A percentile compares a stretch with the other conserved stretches of the same genome.
phyloP scores from a whole-genome alignment of 2,797 vertebrate genomes.

The Leontocebus nigricollis region DNA sequence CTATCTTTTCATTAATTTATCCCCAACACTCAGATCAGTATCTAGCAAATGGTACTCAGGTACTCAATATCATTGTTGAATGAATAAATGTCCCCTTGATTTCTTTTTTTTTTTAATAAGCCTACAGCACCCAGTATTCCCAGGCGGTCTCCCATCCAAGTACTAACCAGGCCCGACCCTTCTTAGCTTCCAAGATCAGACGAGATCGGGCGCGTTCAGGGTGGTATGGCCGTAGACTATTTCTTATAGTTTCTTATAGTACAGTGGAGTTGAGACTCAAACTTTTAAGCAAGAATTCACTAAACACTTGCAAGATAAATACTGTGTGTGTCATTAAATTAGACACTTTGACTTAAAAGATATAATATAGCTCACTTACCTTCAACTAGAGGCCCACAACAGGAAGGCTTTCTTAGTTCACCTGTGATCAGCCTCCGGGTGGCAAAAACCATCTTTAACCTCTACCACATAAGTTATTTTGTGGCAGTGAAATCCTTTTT shows the following conservation, averaged over 20 bases:
- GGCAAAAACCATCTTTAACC: constrained; percentile 33
- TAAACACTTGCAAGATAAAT: constrained; percentile 22
- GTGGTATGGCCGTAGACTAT: too few species aligned
- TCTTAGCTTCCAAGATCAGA: too few species aligned
- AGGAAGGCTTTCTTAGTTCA: neutral
- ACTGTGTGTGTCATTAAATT: neutral
- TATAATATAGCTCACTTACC: neutral
- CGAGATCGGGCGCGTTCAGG: too few species aligned
- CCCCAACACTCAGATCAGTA: neutral
- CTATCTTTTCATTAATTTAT: neutral
- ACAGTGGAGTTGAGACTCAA: neutral
- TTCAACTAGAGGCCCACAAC: neutral
- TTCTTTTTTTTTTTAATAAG: too few species aligned
- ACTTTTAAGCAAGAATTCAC: constrained; percentile 34
- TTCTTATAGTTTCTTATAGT: neutral
- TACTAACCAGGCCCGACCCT: too few species aligned
- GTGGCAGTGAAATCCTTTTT: neutral
- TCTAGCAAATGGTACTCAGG: neutral
- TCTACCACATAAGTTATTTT: neutral
- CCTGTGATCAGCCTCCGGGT: neutral
- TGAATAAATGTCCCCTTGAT: neutral
- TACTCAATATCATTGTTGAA: neutral
- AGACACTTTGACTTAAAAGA: neutral
- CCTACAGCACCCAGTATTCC: too few species aligned
- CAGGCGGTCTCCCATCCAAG: too few species aligned